Evolutionary conservation across 2,113 vertebrate genomes (phyloP), one percentile per base, ranked within the genome.

Genomic region (Dendropsophus ebraccatus): DNA sequence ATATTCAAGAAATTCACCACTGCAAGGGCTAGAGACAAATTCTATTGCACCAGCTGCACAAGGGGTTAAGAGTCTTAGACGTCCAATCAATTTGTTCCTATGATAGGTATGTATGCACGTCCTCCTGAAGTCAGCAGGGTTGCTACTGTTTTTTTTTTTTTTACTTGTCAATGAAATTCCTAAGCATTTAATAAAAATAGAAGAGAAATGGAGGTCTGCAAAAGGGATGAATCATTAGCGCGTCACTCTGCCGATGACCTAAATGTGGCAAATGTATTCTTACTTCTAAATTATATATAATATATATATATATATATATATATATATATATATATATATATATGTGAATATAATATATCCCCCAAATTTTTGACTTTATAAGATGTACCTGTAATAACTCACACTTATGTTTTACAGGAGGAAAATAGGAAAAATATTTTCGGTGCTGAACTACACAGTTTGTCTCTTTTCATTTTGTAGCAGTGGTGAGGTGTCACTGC

Each of bases 1-100:
- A 87, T 84, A 84, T 84, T 76, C 56, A 84, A 67, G 74, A 76
- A 76, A 84, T 65, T 77, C 56, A 50, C 56, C 23, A 14, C 45
- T 52, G 73, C 45, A 50, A 23, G 11, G 50, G 58, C 37, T 62
- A 28, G 47, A 60, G 72, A 76, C 54, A 84, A 49, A 84, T 84
- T 76, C 73, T 47, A 50, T 16, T 50, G 58, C 45, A 67, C 37
- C 49, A 58, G 35, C 10, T 23, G 56, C 73, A 65, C 37, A 84
- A 56, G 83, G 76, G 73, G 56, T 77, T 50, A 76, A 76, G 37
- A 84, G 73, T 84, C 73, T 67, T 30, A 49, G 58, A 84, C 56
- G 41, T 65, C 83, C 73, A 76, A 77, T 84, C 62, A 67, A 84
- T 62, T 41, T 67, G 73, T 52, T 35, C 14, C 41, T n/a, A 77